A percentile compares a stretch with the other conserved stretches of the same genome.
These are phyloP conservation scores for Colinus virginianus DNA, from an alignment of 2,113 vertebrate genomes.

Conservation along the genomic window DNA sequence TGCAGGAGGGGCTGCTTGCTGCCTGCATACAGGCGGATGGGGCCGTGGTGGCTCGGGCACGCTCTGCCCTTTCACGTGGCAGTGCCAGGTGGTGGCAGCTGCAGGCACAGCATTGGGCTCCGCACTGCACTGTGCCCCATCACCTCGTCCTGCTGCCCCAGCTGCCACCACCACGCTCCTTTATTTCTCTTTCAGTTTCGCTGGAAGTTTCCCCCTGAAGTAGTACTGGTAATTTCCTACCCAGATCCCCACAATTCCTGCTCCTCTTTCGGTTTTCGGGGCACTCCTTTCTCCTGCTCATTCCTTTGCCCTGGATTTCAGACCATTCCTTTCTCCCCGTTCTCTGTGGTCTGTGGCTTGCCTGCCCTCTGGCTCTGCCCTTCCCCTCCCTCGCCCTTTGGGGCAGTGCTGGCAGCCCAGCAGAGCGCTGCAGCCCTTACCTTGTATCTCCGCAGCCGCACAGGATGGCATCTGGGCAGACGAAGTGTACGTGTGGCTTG, in stretches of 20 bases:
- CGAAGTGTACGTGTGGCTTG: conserved; percentile 50
- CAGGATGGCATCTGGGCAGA: conserved; percentile 58
- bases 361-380: neutral
- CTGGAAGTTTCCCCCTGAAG: neutral
- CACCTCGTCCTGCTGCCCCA: neutral
- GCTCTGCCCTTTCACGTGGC: neutral
- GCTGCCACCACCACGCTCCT: neutral
- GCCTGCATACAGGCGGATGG: neutral
- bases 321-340: neutral
- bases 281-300: neutral
- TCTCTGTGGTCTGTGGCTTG: neutral
- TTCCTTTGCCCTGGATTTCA: neutral
- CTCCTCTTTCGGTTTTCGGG: neutral
- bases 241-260: neutral
- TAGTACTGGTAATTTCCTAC: neutral
- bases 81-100: neutral
- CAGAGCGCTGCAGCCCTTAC: neutral
- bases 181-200: neutral
- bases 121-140: neutral
- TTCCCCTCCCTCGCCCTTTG: neutral
- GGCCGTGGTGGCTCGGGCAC: neutral
- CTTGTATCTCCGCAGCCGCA: conserved; percentile 60
- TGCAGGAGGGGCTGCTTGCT: neutral
- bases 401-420: neutral
- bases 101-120: neutral